Percentiles rank a stretch among this genome's conserved stretches.
phyloP scores from a whole-genome alignment of 2,113 vertebrate genomes.

The Loxodonta africana region DNA sequence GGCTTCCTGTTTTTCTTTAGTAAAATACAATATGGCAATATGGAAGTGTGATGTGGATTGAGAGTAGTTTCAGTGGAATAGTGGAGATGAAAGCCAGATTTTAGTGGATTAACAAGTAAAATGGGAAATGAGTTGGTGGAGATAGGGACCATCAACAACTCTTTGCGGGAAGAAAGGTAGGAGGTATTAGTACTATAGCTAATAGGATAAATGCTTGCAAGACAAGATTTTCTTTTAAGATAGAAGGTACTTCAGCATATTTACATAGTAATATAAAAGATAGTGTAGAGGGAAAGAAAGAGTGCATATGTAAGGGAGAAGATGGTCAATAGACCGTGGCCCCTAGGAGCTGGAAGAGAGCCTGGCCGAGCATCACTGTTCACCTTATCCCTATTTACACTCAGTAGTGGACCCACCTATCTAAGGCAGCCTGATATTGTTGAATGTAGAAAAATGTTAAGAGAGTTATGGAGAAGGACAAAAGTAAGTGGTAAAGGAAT shows the following conservation, averaged over 20 bases:
- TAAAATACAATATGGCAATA: background rate
- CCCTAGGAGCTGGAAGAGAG: background rate
- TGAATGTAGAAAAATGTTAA: background rate
- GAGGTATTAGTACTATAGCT: background rate
- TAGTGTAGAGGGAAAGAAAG: background rate
- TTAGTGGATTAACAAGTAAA: background rate
- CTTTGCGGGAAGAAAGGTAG: background rate
- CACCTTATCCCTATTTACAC: background rate
- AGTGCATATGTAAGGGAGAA: background rate
- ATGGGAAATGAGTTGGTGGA: background rate
- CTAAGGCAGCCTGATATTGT: background rate
- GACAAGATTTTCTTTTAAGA: background rate
- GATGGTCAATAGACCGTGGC: background rate
- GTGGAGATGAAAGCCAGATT: background rate
- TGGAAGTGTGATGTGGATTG: background rate
- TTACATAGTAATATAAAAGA: background rate
- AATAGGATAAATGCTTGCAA: background rate
- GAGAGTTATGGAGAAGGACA: background rate
- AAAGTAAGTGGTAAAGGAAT: background rate
- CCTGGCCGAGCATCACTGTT: background rate
- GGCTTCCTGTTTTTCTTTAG: background rate
- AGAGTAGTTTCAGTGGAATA: background rate
- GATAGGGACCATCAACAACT: background rate
- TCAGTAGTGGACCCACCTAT: background rate
- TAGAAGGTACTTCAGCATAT: background rate